Evolutionary conservation across 2,113 vertebrate species (phyloP).

Genomic region (Seriola quinqueradiata): DNA sequence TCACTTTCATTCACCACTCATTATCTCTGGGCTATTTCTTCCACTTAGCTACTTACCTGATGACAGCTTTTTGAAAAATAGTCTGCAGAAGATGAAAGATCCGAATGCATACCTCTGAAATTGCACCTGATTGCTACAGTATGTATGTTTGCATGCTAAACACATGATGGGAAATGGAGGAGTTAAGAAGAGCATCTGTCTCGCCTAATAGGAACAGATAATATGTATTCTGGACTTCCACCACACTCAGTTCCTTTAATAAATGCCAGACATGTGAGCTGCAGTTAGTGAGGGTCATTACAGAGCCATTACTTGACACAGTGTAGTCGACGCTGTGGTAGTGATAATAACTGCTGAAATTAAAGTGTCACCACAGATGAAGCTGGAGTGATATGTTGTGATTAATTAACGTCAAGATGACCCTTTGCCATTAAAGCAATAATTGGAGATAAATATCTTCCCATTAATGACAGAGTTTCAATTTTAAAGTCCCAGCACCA

Average conservation of each 20-base stretch:
- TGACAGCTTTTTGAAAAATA: constrained; percentile 16
- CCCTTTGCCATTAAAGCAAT: constrained; percentile 66
- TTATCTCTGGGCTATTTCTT: constrained; percentile 24
- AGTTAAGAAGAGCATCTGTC: constrained; percentile 39
- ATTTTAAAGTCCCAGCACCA: constrained; percentile 25
- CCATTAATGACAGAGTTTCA: constrained; percentile 40
- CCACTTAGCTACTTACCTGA: constrained; percentile 10
- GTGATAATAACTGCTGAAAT: constrained; percentile 73
- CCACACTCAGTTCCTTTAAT: constrained; percentile 49
- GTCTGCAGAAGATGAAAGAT: constrained; percentile 41
- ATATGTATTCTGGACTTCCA: constrained; percentile 46
- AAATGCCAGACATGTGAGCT: constrained; percentile 67
- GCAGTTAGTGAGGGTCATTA: constrained; percentile 66
- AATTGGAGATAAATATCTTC: constrained; percentile 75
- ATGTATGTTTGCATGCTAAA: constrained; percentile 32
- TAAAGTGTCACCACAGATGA: constrained; percentile 73
- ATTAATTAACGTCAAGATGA: constrained; percentile 77
- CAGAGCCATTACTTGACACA: constrained; percentile 62
- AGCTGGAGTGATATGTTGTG: constrained; percentile 69
- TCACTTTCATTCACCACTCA: constrained; percentile 17
- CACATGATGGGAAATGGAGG: constrained; percentile 13
- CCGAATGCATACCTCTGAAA: constrained; percentile 19
- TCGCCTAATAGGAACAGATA: constrained; percentile 36
- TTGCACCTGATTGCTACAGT: constrained; percentile 17
- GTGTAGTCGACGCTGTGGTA: constrained; percentile 32